Base-by-base conservation (phyloP, 1,140 invertebrate species). In the Leptopilina boulardi region DNA sequence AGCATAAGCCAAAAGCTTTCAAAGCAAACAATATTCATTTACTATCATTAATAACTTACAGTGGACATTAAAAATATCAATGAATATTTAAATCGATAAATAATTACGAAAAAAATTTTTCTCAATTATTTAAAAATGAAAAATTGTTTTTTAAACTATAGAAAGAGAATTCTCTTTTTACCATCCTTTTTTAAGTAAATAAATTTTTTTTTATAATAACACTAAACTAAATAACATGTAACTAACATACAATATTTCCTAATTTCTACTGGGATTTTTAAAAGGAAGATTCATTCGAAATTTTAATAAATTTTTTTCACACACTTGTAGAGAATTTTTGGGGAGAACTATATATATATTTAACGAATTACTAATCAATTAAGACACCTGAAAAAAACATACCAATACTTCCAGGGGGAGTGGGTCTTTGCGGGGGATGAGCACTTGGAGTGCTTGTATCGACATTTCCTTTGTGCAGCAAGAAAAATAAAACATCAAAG, bases 321-420 rank as follows among this genome's bases (percentile, higher is more conserved):
- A n/a, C n/a, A n/a, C n/a, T n/a, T n/a, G n/a, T n/a, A n/a, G n/a
- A 15, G 3, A 15, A 15, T 4, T 15, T n/a, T 47, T 15, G 13
- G 15, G 3, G 18, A 51, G 47, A 51, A n/a, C 0, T 18, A 1
- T n/a, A 8, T 3, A 18, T 51, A 6, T n/a, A 18, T 4, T 51
- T 6, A 51, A 51, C 10, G 19, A 54, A 30, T 30, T 18, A 34
- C 3, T 44, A 42, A 73, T 15, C 72, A 42, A 70, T 66, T 71
- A 41, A 47, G 13, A 72, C 59, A 73, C 59, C 56, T 44, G 72
- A 56, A 70, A 59, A 38, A 44, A 81, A 90, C 90, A 82, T 91
- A 91, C 90, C 90, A 77, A 91, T 90, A 82, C 80, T 90, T 86
- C 86, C 81, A 79, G 90, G 89, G 83, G 90, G 90, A 87, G 88